Evolutionary conservation across 2,113 vertebrate species (phyloP).

Genomic region (Sturnira hondurensis): DNA sequence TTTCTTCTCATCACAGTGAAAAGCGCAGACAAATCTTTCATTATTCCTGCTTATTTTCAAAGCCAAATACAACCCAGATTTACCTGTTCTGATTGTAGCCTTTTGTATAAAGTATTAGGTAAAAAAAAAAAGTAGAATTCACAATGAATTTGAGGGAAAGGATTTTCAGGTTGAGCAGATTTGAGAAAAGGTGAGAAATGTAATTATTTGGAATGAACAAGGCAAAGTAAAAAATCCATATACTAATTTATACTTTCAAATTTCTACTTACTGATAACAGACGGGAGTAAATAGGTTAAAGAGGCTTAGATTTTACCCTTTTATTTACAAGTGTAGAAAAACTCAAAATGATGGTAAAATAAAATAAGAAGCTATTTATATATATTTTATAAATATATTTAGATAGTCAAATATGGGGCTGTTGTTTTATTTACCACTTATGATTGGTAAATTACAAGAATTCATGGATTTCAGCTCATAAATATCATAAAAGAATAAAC

Average conservation of each 20-base stretch:
- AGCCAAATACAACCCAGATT: not conserved
- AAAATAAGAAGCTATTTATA: not conserved
- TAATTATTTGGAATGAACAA: not conserved
- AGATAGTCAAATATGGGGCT: not conserved
- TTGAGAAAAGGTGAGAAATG: not conserved
- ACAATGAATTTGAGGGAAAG: not conserved
- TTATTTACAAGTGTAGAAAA: not conserved
- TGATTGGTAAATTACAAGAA: not conserved
- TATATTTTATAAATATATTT: not conserved
- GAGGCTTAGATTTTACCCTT: not conserved
- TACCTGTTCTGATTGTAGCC: not conserved
- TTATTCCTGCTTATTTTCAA: not conserved
- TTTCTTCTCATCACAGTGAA: not conserved
- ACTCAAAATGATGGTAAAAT: not conserved
- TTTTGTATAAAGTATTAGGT: not conserved
- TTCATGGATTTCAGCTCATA: not conserved
- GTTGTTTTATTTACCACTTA: not conserved
- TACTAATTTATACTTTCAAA: not conserved
- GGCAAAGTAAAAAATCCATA: not conserved
- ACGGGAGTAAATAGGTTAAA: not conserved
- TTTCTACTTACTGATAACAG: not conserved
- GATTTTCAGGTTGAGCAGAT: not conserved
- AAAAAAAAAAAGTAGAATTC: not conserved
- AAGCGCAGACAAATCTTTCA: not conserved
- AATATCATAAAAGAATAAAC: not conserved